Evolutionary conservation across 2,888 invertebrate species (phyloP), one percentile per base, ranked within the genome.

Genomic region (Timandra comae): DNA sequence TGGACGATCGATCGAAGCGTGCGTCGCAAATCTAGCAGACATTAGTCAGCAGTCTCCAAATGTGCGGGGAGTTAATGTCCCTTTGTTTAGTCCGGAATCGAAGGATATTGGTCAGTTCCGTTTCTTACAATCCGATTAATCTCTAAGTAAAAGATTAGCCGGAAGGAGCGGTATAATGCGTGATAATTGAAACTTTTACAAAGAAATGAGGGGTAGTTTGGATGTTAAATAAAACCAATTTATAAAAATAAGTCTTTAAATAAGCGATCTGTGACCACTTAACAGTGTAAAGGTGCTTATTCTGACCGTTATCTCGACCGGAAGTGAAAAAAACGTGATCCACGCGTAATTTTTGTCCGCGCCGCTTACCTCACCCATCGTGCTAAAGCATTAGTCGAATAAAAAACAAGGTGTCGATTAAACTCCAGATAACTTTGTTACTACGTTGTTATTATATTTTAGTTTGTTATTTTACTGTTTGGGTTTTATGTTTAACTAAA

Each of bases 341-440:
- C 73, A 61, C 55, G 61, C 60, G 60, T 76, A 77, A 77, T 75
- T 77, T 70, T 69, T 56, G 70, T 69, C 68, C 66, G 71, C 59
- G 43, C 53, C 60, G 57, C 54, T 56, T 52, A 53, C 52, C 46
- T 51, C 53, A 59, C 46, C 56, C 55, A 56, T 46, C 58, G 62
- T 56, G 63, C 56, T 67, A 57, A 24, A 72, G 70, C 72, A 72
- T 78, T 75, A 76, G 71, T 57, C 40, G 63, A 62, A 68, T 69
- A 77, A 77, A 76, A 77, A 78, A 75, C 56, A 70, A 71, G 66
- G 71, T 74, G 71, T 72, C 77, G 80, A 81, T 81, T 67, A 59
- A 72, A 71, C 64, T 60, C 47, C 41, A 79, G 79, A 80, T 80
- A 78, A 63, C 61, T 69, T 67, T 69, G 41, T 66, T 60, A 69